A percentile compares a stretch with the other conserved stretches of the same genome.
Evolutionary conservation across 2,888 invertebrate genomes (phyloP).

Genomic region (Spisula solida): DNA sequence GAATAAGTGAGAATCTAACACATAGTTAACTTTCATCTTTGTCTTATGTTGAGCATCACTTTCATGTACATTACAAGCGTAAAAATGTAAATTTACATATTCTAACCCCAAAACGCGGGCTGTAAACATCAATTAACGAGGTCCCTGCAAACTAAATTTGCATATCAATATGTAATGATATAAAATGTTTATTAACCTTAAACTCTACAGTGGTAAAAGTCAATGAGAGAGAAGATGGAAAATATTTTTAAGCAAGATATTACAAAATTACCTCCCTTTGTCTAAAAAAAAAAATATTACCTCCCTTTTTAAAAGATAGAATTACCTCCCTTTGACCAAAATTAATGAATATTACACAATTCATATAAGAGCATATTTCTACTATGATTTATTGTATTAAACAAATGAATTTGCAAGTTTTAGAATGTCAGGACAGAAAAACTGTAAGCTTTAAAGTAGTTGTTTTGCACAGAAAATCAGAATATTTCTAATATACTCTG

Average conservation of each 20-base stretch:
- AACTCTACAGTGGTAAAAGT: neutral
- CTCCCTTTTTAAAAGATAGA: no score
- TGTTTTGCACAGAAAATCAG: no score
- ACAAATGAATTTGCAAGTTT: no score
- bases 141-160: neutral
- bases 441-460: no score
- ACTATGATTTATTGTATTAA: no score
- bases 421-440: no score
- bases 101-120: neutral
- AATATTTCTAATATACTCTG: no score
- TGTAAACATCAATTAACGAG: neutral
- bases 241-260: neutral
- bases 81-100: neutral
- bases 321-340: neutral
- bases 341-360: neutral
- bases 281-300: neutral
- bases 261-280: conserved; percentile 6
- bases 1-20: neutral
- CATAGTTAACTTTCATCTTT: neutral
- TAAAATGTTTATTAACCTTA: conserved; percentile 9
- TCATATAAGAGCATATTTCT: no score
- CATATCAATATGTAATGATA: conserved; percentile 11
- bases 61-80: neutral
- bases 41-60: neutral
- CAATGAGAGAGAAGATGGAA: neutral